Evolutionary conservation across 2,797 vertebrate genomes (phyloP).

Genomic region (Trichosurus vulpecula): DNA sequence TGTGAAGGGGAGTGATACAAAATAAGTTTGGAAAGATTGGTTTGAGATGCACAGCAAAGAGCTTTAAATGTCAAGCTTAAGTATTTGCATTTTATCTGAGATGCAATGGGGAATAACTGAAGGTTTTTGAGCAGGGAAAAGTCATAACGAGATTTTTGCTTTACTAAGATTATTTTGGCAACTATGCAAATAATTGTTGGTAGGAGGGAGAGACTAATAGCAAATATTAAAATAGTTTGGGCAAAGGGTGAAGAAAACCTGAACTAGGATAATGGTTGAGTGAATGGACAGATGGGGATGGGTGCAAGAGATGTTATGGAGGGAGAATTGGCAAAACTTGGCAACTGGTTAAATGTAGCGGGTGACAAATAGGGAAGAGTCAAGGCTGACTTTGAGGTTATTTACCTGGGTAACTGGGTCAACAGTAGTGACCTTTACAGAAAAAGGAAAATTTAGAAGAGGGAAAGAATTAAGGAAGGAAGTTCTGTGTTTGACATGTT

Average conservation of each 20-base stretch:
- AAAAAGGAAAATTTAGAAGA: neutral
- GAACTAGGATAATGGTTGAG: neutral
- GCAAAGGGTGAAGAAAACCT: neutral
- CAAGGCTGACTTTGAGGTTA: neutral
- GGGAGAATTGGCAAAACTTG: neutral
- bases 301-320: neutral
- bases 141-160: neutral
- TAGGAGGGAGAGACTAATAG: neutral
- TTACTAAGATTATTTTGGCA: neutral
- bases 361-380: neutral
- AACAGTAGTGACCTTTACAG: neutral
- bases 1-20: neutral
- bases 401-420: neutral
- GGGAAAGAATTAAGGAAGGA: neutral
- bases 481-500: neutral
- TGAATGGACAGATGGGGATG: neutral
- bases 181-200: neutral
- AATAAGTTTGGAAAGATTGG: neutral
- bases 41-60: neutral
- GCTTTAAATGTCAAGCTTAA: neutral
- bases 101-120: neutral
- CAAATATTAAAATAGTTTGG: neutral
- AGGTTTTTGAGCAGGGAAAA: neutral
- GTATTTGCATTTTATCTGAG: neutral
- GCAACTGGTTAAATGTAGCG: neutral